These are phyloP conservation scores for Pholis gunnellus DNA, from an alignment of 2,113 vertebrate genomes.

Conservation along the genomic window DNA sequence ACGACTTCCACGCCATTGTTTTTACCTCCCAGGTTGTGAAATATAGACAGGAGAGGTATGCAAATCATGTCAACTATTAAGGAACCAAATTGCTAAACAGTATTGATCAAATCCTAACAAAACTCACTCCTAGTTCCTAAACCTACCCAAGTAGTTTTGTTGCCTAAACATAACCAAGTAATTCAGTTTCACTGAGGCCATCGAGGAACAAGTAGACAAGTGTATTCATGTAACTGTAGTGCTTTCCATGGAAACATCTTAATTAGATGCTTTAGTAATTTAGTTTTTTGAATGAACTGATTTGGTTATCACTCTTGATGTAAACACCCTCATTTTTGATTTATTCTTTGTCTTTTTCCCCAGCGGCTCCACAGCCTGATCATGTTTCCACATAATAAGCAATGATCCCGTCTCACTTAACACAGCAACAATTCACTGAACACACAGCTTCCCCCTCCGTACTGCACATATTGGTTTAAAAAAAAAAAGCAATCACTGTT, in stretches of 20 bases:
- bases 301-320: background rate
- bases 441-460: background rate
- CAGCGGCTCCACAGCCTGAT: background rate
- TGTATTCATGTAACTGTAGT: background rate
- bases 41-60: too few relatives aligned
- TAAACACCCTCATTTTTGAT: background rate
- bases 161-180: too few relatives aligned
- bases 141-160: too few relatives aligned
- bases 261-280: background rate
- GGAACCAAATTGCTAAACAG: too few relatives aligned
- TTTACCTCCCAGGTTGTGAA: too few relatives aligned
- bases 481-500: constrained; percentile 32
- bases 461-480: background rate
- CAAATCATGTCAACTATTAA: too few relatives aligned
- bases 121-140: too few relatives aligned
- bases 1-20: too few relatives aligned
- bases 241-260: background rate
- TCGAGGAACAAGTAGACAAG: background rate
- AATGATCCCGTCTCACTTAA: constrained; percentile 42
- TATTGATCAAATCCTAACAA: too few relatives aligned
- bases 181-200: too few relatives aligned
- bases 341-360: background rate
- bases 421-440: constrained; percentile 46
- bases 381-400: constrained; percentile 31
- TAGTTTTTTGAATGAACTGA: background rate